Base-by-base conservation (phyloP, 1,140 invertebrate genomes). In the Lasioglossum albipes region DNA sequence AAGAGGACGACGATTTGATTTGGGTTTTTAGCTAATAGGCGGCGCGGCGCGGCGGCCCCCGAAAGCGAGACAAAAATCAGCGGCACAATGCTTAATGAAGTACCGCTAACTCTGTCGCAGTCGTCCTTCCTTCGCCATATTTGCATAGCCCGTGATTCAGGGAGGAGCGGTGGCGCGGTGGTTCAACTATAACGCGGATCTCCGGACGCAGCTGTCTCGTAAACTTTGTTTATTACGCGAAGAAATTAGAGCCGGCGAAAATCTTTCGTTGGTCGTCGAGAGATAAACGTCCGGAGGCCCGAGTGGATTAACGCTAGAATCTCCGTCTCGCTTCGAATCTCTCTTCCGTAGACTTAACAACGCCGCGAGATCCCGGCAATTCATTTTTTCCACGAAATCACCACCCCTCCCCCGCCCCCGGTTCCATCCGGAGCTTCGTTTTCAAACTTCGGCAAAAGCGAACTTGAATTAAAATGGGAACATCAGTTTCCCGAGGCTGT, bases 161-260 rank as follows among this genome's bases (percentile, higher is more conserved):
- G 9, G 65, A 45, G 41, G 41, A 67, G 41, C 10, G 9, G 7
- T 36, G 41, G 20, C n/a, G 5, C n/a, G 66, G 9, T 10, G 66
- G 66, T 68, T 68, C 42, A 68, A n/a, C 66, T n/a, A 45, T 68
- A 68, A 22, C 66, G 42, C 42, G 66, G 42, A 68, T 68, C 45
- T 68, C 66, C 52, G 66, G 42, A 68, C 66, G n/a, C 42, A 12
- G 66, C 22, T 68, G 66, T 49, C 66, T 68, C 66, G 66, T 68
- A 68, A 68, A 68, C 42, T 68, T 68, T 49, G 66, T 68, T 68
- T 68, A 68, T 68, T 68, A 49, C 66, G 66, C 16, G 66, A 42
- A 68, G 66, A 68, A 68, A 49, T 49, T 52, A 68, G 45, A 27
- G 66, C 7, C 66, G 42, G 3, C 16, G 20, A 9, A 52, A 68